Evolutionary conservation across 2,113 vertebrate genomes (phyloP), one percentile per base, ranked within the genome.

Genomic region (Sceloporus tristichus): DNA sequence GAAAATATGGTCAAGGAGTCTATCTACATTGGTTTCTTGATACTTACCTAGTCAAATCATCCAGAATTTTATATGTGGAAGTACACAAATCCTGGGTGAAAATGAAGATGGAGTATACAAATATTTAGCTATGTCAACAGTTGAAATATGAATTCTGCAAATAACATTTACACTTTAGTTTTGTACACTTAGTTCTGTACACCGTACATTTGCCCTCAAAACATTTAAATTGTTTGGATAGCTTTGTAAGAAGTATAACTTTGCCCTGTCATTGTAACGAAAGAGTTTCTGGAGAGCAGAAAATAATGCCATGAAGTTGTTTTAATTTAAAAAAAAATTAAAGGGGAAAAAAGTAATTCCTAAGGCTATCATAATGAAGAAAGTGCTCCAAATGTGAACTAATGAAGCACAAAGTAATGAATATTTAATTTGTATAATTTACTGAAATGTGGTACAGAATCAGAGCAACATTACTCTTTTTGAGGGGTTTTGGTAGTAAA

Each of bases 351-450:
- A 62, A 92, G 90, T 80, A 92, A 95, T 96, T 95, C 96, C 93
- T 89, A 74, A 93, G 94, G 95, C 97, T 95, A 94, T 94, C 94
- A 91, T 97, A 97, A 96, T 97, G 95, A 96, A 97, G 93, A 96
- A 97, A 96, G 92, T 93, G 91, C 95, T 96, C 93, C 91, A 95
- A 96, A 96, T 96, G 91, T 95, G 95, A 96, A 96, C 95, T 97
- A 97, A 97, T 96, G 96, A 97, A 97, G 96, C 96, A 97, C 91
- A 95, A 95, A 96, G 92, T 97, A 97, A 97, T 97, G 96, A 97
- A 97, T 97, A 97, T 97, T 97, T 97, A 97, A 97, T 97, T 97
- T 96, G 95, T 95, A 96, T 97, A 97, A 97, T 97, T 97, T 97
- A 96, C 95, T 56, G 74, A 97, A 96, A 92, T 95, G 94, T 94